A percentile compares a stretch with the other conserved stretches of the same genome.
These are phyloP conservation scores for Ctenicera cuprea DNA, from an alignment of 2,888 invertebrate genomes.

Conservation along the genomic window DNA sequence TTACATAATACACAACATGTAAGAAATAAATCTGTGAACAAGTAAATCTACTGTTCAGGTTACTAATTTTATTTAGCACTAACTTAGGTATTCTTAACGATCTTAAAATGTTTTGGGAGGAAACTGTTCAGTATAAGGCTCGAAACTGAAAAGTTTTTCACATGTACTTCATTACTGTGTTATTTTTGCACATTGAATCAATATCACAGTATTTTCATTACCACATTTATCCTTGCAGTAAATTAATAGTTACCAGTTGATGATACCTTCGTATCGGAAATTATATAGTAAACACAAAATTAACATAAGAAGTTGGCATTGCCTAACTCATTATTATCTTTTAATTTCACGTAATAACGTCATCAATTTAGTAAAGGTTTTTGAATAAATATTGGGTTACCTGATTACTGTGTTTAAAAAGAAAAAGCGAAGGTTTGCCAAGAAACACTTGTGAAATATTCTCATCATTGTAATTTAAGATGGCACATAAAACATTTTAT, in stretches of 20 bases:
- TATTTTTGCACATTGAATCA: too few species aligned
- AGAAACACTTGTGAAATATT: constrained; percentile 34
- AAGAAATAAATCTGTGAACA: too few species aligned
- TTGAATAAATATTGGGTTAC: constrained; percentile 24
- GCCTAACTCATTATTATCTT: constrained; percentile 3
- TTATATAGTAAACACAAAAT: background rate
- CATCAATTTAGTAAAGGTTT: constrained; percentile 16
- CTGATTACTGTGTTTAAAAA: constrained; percentile 27
- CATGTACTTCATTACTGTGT: too few species aligned
- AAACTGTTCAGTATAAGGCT: too few species aligned
- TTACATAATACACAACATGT: too few species aligned
- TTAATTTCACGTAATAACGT: constrained; percentile 12
- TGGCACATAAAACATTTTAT: constrained; percentile 34
- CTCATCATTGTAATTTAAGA: constrained; percentile 34
- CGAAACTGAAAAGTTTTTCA: too few species aligned
- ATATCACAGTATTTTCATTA: too few species aligned
- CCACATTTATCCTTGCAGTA: background rate
- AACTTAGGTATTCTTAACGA: too few species aligned
- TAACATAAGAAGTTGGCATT: constrained; percentile 5
- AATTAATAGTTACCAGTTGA: background rate
- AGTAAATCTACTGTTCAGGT: too few species aligned
- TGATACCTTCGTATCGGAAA: background rate
- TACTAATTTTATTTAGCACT: too few species aligned
- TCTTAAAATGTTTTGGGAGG: too few species aligned
- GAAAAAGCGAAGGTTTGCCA: constrained; percentile 23